Percentiles rank a stretch among this genome's conserved stretches.
Conservation (phyloP, 2,113 vertebrate genomes). For the Serinus canaria region DNA sequence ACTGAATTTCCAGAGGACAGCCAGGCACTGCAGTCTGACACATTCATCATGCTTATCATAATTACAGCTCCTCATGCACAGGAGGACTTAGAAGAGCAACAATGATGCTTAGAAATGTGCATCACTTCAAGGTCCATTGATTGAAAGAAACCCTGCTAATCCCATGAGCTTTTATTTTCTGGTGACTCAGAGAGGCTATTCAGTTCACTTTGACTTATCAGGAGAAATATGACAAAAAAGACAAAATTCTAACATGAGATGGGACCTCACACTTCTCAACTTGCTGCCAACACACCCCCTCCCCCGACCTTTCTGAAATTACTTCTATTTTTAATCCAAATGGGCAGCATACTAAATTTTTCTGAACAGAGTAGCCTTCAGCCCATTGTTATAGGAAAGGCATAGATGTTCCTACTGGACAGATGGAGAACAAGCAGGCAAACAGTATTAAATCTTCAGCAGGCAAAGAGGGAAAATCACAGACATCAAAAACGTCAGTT, state of each 20-base stretch:
- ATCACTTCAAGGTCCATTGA: neutral
- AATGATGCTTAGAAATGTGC: neutral
- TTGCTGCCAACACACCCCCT: accelerated
- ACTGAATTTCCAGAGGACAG: neutral
- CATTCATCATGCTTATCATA: neutral
- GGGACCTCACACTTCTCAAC: neutral
- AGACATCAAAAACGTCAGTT: neutral
- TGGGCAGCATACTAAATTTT: neutral
- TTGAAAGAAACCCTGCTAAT: neutral
- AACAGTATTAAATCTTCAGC: neutral
- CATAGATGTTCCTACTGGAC: neutral
- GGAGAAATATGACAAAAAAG: neutral
- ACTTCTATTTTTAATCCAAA: neutral
- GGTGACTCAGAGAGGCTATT: neutral
- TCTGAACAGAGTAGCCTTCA: neutral
- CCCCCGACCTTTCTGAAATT: neutral
- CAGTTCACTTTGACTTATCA: neutral
- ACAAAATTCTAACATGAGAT: neutral
- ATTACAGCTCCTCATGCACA: neutral
- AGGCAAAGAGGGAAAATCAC: neutral
- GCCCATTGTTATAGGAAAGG: neutral
- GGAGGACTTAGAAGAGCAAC: neutral
- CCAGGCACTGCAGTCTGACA: neutral
- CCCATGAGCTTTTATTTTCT: neutral
- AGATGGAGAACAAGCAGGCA: neutral